These are phyloP conservation scores for Epizoanthus rinbou DNA, from an alignment of 92 coral and sea anemone genomes.

Conservation along the genomic window DNA sequence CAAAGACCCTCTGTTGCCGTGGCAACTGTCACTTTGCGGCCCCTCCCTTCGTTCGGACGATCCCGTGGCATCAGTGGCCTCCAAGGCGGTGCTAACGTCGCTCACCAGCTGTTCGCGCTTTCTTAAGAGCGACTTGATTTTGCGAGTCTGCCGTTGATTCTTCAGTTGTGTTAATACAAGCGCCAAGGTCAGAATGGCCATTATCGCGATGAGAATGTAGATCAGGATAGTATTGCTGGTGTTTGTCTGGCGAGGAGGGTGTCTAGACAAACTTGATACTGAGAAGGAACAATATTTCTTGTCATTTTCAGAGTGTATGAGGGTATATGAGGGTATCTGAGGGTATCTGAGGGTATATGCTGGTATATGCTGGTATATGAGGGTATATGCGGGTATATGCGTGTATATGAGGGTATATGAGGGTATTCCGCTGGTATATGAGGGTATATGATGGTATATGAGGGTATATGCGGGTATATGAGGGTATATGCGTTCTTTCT, in stretches of 20 bases:
- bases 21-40: neutral
- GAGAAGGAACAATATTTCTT: no score
- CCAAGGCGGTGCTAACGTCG: slow-evolving; percentile 21
- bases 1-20: neutral
- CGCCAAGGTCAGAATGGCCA: neutral
- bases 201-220: slow-evolving; percentile 5
- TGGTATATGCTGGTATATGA: no score
- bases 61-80: slow-evolving; percentile 10
- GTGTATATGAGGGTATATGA: no score
- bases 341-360: no score
- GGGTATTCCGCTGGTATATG: no score
- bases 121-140: neutral
- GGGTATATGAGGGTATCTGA: no score
- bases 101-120: neutral
- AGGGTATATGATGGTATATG: no score
- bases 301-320: no score
- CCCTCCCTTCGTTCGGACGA: neutral
- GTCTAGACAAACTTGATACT: neutral
- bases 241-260: neutral
- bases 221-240: neutral
- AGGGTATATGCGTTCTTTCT: no score
- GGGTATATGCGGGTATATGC: no score
- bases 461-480: no score
- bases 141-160: neutral
- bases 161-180: neutral